phyloP scores from a whole-genome alignment of 1,140 invertebrate species.

The Neodiprion pinetum region DNA sequence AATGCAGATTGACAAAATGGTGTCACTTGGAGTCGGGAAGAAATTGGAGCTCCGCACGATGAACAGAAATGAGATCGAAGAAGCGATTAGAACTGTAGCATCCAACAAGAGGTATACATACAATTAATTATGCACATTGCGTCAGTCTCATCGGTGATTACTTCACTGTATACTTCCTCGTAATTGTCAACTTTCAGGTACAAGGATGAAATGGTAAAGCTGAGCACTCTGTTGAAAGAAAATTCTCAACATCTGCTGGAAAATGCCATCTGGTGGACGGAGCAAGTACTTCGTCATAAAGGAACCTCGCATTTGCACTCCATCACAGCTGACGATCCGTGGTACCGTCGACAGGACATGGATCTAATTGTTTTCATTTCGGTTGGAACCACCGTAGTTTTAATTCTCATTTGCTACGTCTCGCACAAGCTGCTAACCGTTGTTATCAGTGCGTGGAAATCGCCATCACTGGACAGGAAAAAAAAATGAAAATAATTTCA shows the following conservation, averaged over 20 bases:
- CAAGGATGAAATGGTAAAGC: background rate
- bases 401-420: background rate
- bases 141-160: slow-evolving; percentile 24
- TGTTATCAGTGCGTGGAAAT: no score
- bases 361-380: slow-evolving; percentile 41
- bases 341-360: slow-evolving; percentile 44
- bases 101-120: background rate
- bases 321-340: slow-evolving; percentile 46
- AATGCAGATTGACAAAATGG: slow-evolving; percentile 25
- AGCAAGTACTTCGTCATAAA: slow-evolving; percentile 64
- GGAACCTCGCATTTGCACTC: slow-evolving; percentile 58
- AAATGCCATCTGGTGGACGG: slow-evolving; percentile 63
- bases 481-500: no score
- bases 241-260: slow-evolving; percentile 54
- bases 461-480: no score
- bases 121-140: background rate
- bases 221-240: slow-evolving; percentile 47
- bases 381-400: background rate
- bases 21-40: background rate
- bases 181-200: slow-evolving; percentile 1
- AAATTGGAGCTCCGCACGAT: slow-evolving; percentile 11
- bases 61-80: background rate
- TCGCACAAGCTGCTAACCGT: background rate
- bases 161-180: slow-evolving; percentile 18
- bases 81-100: background rate